phyloP scores from a whole-genome alignment of 1,140 invertebrate species.

The Lasioglossum albipes region DNA sequence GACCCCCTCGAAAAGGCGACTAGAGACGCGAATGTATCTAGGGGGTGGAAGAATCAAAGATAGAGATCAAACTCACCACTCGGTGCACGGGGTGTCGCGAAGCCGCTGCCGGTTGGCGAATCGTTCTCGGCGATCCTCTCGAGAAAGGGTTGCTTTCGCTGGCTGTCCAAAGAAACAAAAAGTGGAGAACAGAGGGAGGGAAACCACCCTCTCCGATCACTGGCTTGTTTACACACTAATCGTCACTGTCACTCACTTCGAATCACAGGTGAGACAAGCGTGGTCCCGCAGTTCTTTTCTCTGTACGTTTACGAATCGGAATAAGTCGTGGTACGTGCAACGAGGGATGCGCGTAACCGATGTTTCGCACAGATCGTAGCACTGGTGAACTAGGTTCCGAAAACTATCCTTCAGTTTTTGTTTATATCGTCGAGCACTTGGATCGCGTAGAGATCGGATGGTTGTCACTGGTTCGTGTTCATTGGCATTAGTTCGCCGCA shows the following conservation, averaged over 20 bases:
- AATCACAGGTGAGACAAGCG: background rate
- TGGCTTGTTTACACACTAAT: constrained; percentile 51
- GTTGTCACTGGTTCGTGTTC: background rate
- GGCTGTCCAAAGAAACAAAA: background rate
- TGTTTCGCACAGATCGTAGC: too few species aligned
- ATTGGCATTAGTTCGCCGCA: background rate
- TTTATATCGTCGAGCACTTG: constrained; percentile 2
- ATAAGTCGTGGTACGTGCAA: too few species aligned
- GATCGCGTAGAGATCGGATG: too few species aligned
- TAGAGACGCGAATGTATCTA: too few species aligned
- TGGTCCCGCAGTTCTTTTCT: constrained; percentile 9
- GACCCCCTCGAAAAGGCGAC: background rate
- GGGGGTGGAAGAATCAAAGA: background rate
- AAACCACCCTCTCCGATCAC: constrained; percentile 7
- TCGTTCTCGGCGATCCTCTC: background rate
- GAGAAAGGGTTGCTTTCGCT: background rate
- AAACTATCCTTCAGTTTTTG: constrained; percentile 2
- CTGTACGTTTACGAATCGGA: background rate
- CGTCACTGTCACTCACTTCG: constrained; percentile 67
- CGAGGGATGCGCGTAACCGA: too few species aligned
- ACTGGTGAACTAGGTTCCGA: too few species aligned
- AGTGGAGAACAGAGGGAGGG: background rate
- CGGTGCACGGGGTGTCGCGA: constrained; percentile 64
- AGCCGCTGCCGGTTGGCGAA: constrained; percentile 60
- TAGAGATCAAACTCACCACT: constrained; percentile 71